Base-by-base conservation (phyloP, 2,888 invertebrate species). In the Leucophenga maculata region DNA sequence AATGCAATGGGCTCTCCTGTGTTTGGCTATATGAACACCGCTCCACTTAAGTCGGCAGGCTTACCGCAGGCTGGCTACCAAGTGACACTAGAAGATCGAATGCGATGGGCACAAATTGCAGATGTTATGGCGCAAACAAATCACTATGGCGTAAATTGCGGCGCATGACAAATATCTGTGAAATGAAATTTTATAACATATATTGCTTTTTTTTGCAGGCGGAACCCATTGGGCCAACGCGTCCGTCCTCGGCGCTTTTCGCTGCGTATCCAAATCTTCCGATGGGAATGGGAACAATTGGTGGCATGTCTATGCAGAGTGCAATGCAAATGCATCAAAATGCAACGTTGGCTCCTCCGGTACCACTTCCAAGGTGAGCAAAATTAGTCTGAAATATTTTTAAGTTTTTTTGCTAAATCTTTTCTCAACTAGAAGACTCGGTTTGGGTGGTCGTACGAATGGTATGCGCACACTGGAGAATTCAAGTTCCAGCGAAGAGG, bases 81-180 rank as follows among this genome's bases (percentile, higher is more conserved):
- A 89, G 91, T 94, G 8, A 93, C 94, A 0, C 82, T 95, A 72
- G 95, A 95, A 86, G 95, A 95, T 82, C 90, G 95, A 52, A 91
- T 95, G 90, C 89, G 95, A 46, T 96, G 96, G 96, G 96, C 96
- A 0, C 96, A 96, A 81, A 94, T 96, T 65, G 94, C 95, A 0
- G 96, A 97, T 84, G 95, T 94, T 0, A 94, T 95, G 93, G 94
- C 94, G 0, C 94, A 95, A 78, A 93, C 94, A 0, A 95, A 94
- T 84, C 93, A 95, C 78, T 95, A 95, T 84, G 95, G 93, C 82
- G 95, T 95, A 87, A 91, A 92, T 87, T 64, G n/a, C n/a, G 6
- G 22, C 16, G 11, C 39, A 8, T 11, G 11, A 39, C 1, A 1
- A 39, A 39, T 6, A 39, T 39, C 39, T 39, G 8, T 11, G 39